Evolutionary conservation across 2,888 invertebrate species (phyloP), one percentile per base, ranked within the genome.

Genomic region (Serripes groenlandicus): DNA sequence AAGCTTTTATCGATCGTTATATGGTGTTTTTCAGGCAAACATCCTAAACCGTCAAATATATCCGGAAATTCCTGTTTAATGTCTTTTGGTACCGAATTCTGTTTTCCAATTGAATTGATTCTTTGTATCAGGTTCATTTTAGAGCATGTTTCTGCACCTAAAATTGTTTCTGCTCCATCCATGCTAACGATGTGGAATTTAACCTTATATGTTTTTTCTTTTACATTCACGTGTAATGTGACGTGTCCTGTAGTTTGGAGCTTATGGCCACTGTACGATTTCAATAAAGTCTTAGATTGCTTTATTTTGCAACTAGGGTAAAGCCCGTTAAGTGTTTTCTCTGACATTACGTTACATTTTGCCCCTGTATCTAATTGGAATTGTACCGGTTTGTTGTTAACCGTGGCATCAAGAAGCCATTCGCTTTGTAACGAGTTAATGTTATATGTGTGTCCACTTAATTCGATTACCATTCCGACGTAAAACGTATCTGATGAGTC

Each of bases 101-200:
- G 62, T 3, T 62, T 30, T 7, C 32, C 34, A 62, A 80, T n/a
- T 32, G 70, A 62, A 9, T 54, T 23, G 4, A 77, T 62, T 71
- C 73, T 73, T 23, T 68, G 21, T 11, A 80, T 56, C 30, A 78
- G 49, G 18, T 58, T 69, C 52, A 72, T 21, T 35, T 77, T 35
- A n/a, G 56, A 21, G 34, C 73, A 76, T 18, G 62, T 69, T 49
- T 75, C 66, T 18, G 32, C 68, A 18, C 76, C 81, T 30, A 81
- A 32, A 18, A 73, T 56, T 18, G 76, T 54, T 52, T 52, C 69
- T 23, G 68, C 49, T 7, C 32, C 2, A 26, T 78, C 35, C 37
- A 49, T 56, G 15, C 75, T 62, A 3, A 82, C 71, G 28, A 82
- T 64, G 15, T 78, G 75, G 58, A 81, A 81, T 52, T 69, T 62